Evolutionary conservation across 1,140 invertebrate species (phyloP).

Genomic region (Druon quercuslanigerum): DNA sequence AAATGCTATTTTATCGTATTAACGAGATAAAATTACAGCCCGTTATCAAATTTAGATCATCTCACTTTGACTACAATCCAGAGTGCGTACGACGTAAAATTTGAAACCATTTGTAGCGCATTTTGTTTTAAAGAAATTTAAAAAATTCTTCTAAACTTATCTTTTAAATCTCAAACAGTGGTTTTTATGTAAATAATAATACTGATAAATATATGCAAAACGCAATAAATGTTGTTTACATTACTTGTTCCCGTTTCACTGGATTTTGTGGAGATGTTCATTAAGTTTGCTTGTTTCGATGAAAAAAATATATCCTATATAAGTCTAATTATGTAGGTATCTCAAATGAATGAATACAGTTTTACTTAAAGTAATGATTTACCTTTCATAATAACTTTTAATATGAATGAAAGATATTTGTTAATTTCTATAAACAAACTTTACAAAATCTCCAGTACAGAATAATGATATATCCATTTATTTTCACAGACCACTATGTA

Average conservation of each 20-base stretch:
- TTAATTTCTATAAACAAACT: not conserved
- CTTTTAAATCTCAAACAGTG: not conserved
- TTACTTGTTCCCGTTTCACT: slow-evolving; percentile 26
- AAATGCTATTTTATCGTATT: not conserved
- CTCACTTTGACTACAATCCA: slow-evolving; percentile 5
- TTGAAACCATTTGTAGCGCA: not conserved
- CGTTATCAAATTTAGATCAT: not conserved
- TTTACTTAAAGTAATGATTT: too few species aligned
- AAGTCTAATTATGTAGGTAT: too few species aligned
- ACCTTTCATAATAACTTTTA: not conserved
- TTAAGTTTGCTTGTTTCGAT: not conserved
- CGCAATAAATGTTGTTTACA: slow-evolving; percentile 18
- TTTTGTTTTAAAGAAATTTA: not conserved
- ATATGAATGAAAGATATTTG: not conserved
- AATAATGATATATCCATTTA: slow-evolving; percentile 28
- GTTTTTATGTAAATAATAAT: not conserved
- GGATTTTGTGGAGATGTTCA: slow-evolving; percentile 10
- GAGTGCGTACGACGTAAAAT: not conserved
- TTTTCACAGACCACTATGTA: slow-evolving; percentile 25
- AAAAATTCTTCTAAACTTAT: not conserved
- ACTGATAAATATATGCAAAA: slow-evolving; percentile 17
- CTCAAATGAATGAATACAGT: too few species aligned
- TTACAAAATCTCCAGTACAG: not conserved
- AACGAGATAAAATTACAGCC: slow-evolving; percentile 4
- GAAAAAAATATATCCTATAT: too few species aligned